A percentile compares a stretch with the other conserved stretches of the same genome.
Evolutionary conservation across 2,888 invertebrate genomes (phyloP).

Genomic region (Mimachlamys varia): DNA sequence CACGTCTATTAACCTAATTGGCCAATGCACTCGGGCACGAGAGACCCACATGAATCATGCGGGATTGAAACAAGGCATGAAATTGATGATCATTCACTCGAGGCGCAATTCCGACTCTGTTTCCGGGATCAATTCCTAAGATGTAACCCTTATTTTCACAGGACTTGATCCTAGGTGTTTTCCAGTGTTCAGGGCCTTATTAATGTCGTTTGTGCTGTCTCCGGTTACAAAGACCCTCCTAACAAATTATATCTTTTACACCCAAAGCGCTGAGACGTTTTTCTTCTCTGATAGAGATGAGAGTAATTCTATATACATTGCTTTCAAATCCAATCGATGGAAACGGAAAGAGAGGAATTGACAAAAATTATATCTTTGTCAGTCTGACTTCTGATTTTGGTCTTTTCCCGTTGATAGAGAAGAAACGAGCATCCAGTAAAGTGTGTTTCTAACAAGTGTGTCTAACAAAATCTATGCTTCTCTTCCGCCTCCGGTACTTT

Average conservation of each 20-base stretch:
- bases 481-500: not conserved
- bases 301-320: constrained; percentile 19
- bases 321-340: constrained; percentile 18
- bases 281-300: constrained; percentile 19
- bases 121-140: constrained; percentile 51
- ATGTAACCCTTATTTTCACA: constrained; percentile 45
- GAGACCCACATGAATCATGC: constrained; percentile 44
- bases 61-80: constrained; percentile 47
- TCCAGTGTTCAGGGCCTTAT: constrained; percentile 12
- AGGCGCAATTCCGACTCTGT: constrained; percentile 47
- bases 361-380: constrained; percentile 15
- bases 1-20: constrained; percentile 29
- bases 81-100: constrained; percentile 49
- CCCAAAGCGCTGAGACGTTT: constrained; percentile 28
- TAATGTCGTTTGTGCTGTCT: constrained; percentile 27
- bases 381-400: not conserved
- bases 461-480: not conserved
- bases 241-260: constrained; percentile 36
- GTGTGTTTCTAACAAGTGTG: not conserved
- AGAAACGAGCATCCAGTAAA: not conserved
- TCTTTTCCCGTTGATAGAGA: not conserved
- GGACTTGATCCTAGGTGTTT: constrained; percentile 21
- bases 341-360: constrained; percentile 6
- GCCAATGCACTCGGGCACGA: constrained; percentile 22
- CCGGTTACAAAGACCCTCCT: constrained; percentile 16